Evolutionary conservation across 1,140 invertebrate species (phyloP).

Genomic region (Hirudo medicinalis): DNA sequence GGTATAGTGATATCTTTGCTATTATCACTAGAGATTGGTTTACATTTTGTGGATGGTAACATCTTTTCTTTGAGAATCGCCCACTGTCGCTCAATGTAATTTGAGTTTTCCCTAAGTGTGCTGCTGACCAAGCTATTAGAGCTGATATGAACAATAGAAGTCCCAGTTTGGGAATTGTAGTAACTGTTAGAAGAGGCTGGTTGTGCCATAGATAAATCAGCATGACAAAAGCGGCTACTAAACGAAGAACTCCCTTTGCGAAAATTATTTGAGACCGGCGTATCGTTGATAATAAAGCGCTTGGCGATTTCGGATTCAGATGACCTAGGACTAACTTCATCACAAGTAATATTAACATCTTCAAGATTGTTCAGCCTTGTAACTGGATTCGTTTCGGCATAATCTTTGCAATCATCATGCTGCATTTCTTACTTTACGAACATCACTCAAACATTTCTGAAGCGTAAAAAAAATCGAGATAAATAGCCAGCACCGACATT

Average conservation of each 20-base stretch:
- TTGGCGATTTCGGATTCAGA: too few species aligned
- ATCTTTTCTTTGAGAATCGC: conserved; percentile 3
- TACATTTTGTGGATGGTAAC: background rate
- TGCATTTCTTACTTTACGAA: background rate
- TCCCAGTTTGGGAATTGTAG: conserved; percentile 6
- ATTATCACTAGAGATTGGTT: background rate
- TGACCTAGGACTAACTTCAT: too few species aligned
- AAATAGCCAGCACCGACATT: too few species aligned
- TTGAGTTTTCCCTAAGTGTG: conserved; percentile 7
- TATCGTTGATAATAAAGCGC: background rate
- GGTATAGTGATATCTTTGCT: background rate
- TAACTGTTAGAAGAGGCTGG: conserved; percentile 1
- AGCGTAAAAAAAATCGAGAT: too few species aligned
- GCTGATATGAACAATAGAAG: conserved; percentile 5
- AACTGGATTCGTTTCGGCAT: background rate
- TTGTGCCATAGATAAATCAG: background rate
- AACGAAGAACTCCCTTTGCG: background rate
- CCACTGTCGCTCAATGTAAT: conserved; percentile 10
- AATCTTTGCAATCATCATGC: conserved; percentile 9
- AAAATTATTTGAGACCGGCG: background rate
- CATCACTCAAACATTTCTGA: too few species aligned
- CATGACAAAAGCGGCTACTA: background rate
- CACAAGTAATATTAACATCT: background rate
- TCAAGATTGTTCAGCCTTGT: background rate
- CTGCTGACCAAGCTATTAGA: background rate